These are phyloP conservation scores for Rhamnusium bicolor DNA, from an alignment of 2,888 invertebrate species.

Conservation along the genomic window DNA sequence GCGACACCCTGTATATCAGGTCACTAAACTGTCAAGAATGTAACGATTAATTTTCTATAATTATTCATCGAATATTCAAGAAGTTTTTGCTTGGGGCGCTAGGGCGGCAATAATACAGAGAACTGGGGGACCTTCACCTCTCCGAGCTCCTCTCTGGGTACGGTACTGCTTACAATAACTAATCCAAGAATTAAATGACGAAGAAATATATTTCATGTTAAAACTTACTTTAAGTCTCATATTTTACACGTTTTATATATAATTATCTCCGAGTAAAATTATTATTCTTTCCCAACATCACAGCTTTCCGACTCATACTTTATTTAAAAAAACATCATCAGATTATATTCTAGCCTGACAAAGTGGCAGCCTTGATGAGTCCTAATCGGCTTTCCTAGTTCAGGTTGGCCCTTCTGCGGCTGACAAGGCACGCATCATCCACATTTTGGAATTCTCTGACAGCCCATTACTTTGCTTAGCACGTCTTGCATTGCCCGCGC, in stretches of 20 bases:
- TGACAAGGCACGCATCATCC: constrained; percentile 30
- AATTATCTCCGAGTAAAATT: not conserved
- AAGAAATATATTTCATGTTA: not conserved
- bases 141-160: too few relatives aligned
- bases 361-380: constrained; percentile 30
- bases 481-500: constrained; percentile 64
- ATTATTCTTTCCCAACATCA: not conserved
- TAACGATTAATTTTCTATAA: not conserved
- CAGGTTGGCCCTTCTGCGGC: constrained; percentile 28
- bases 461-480: constrained; percentile 63
- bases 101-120: not conserved
- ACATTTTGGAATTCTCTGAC: constrained; percentile 39
- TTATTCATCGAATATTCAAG: too few relatives aligned
- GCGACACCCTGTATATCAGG: too few relatives aligned
- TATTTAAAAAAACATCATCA: constrained; percentile 16
- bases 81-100: too few relatives aligned
- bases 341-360: constrained; percentile 17
- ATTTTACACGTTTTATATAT: not conserved
- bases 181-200: not conserved
- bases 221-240: not conserved
- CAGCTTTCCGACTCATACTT: constrained; percentile 4
- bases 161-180: not conserved
- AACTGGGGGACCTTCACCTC: too few relatives aligned
- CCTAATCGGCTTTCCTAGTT: constrained; percentile 32
- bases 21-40: not conserved